Percentiles rank a stretch among this genome's conserved stretches.
These are phyloP conservation scores for Troides oblongomaculatus DNA, from an alignment of 2,888 invertebrate genomes.

Conservation along the genomic window DNA sequence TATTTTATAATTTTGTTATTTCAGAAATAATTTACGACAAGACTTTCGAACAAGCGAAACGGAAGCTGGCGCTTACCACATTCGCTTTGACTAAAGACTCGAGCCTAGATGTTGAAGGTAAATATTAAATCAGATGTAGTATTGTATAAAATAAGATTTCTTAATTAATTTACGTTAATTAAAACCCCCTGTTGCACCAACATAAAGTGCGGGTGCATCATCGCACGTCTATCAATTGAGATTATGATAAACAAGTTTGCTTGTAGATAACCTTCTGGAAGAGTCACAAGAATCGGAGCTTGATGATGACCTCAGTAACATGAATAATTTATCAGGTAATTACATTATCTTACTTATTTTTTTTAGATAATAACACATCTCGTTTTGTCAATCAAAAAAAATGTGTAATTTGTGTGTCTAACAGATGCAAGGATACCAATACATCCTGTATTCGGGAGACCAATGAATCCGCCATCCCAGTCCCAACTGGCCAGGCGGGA, in stretches of 20 bases:
- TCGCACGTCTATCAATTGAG: no score
- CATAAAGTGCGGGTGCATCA: no score
- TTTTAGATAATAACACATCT: no score
- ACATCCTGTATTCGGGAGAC: slow-evolving; percentile 61
- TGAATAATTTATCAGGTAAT: slow-evolving; percentile 8
- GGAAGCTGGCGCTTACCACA: slow-evolving; percentile 37
- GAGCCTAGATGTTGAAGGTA: slow-evolving; percentile 61
- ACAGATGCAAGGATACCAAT: slow-evolving; percentile 47
- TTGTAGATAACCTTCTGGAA: slow-evolving; percentile 46
- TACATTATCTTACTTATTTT: no score
- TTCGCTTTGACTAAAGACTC: slow-evolving; percentile 56
- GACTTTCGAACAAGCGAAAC: slow-evolving; percentile 48
- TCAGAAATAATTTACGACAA: slow-evolving; percentile 58
- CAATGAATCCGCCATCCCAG: slow-evolving; percentile 40
- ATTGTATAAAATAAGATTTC: no score
- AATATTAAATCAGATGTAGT: neutral
- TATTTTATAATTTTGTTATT: slow-evolving; percentile 35
- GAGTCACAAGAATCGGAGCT: slow-evolving; percentile 17
- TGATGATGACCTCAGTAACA: slow-evolving; percentile 4
- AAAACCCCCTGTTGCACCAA: no score
- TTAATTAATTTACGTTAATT: no score
- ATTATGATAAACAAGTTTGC: slow-evolving; percentile 19
- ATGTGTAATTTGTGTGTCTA: neutral
- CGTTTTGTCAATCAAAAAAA: no score
- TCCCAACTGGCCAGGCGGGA: slow-evolving; percentile 43